Conservation (phyloP, 2,113 vertebrate genomes). For the Alouatta palliata region DNA sequence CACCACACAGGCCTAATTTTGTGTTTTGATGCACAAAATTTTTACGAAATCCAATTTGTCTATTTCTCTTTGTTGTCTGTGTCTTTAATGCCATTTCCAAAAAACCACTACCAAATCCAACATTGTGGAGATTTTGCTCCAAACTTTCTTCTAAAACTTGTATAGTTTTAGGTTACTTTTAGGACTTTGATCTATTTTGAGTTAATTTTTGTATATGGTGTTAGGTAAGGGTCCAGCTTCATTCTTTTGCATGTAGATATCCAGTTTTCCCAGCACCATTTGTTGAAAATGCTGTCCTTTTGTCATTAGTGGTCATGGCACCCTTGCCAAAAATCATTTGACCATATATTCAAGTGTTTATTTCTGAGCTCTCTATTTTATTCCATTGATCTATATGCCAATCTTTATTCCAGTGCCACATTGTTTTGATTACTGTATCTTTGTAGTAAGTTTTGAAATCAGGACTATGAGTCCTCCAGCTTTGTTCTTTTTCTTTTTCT, state of each 20-base stretch:
- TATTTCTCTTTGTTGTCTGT: neutral
- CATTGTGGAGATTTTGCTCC: neutral
- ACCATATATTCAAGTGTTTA: neutral
- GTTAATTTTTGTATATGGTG: neutral
- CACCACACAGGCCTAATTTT: neutral
- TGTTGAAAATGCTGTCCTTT: neutral
- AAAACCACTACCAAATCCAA: neutral
- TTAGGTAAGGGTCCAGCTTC: neutral
- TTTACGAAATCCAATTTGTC: neutral
- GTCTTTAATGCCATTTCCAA: neutral
- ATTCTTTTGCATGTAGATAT: neutral
- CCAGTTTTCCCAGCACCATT: neutral
- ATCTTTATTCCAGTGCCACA: neutral
- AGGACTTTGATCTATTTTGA: neutral
- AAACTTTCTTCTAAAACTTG: neutral
- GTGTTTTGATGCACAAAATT: neutral
- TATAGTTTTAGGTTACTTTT: neutral
- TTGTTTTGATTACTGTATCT: neutral
- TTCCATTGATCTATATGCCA: neutral
- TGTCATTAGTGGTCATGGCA: neutral
- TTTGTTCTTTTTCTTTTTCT: neutral
- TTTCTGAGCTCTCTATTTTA: neutral
- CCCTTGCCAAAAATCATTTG: neutral
- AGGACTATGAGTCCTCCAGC: neutral
- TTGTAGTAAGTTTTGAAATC: neutral